phyloP scores from a whole-genome alignment of 2,113 vertebrate species.

The Spilogale gracilis region DNA sequence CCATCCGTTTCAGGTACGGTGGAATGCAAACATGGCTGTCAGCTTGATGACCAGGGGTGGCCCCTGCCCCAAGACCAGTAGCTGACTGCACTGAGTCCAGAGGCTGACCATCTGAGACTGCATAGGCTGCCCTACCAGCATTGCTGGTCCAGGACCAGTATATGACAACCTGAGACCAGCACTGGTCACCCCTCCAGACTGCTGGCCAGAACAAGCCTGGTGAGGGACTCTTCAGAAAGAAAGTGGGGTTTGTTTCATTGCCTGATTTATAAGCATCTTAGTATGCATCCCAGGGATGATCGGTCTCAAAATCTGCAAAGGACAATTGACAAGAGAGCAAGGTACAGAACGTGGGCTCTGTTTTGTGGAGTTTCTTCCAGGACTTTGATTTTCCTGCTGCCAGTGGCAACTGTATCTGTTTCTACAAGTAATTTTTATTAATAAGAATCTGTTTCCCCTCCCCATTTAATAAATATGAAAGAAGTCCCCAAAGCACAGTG shows the following conservation, averaged over 20 bases:
- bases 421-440: conserved; percentile 67
- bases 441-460: conserved; percentile 30
- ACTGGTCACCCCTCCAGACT: background rate
- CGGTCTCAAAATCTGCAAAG: background rate
- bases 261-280: background rate
- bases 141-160: rapidly evolving
- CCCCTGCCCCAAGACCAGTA: background rate
- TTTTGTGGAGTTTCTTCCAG: background rate
- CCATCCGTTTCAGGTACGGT: rapidly evolving
- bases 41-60: background rate
- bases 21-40: background rate
- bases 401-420: conserved; percentile 23
- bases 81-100: background rate
- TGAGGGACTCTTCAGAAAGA: background rate
- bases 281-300: background rate
- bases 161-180: background rate
- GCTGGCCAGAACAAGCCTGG: rapidly evolving
- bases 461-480: conserved; percentile 48
- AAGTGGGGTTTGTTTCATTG: background rate
- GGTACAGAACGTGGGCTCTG: background rate
- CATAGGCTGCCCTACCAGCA: background rate
- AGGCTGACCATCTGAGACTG: background rate
- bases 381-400: conserved; percentile 63
- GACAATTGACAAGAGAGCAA: conserved; percentile 48
- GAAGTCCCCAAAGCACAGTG: background rate